These are phyloP conservation scores for Glossophaga mutica DNA, from an alignment of 2,797 vertebrate genomes.

Conservation along the genomic window DNA sequence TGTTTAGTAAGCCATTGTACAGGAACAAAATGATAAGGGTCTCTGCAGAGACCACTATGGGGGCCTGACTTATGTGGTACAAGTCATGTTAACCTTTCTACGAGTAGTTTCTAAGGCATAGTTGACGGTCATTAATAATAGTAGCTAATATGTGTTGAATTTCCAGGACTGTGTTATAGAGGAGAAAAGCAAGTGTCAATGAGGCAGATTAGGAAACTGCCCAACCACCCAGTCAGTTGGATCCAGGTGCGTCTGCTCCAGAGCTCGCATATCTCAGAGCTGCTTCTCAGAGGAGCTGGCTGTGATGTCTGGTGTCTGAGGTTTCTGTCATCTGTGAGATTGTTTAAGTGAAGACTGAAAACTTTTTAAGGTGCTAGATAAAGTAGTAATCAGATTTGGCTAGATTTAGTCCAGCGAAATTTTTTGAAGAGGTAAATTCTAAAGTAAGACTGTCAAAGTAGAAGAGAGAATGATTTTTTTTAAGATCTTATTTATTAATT, in stretches of 20 bases:
- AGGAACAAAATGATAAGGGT: background rate
- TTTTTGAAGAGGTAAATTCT: background rate
- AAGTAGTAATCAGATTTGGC: background rate
- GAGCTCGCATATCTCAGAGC: background rate
- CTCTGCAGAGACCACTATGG: background rate
- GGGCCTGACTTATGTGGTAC: background rate
- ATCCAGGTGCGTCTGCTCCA: background rate
- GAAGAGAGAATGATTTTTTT: background rate
- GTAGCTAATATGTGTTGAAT: background rate
- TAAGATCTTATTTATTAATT: background rate
- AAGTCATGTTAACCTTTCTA: background rate
- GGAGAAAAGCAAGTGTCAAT: background rate
- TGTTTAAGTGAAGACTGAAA: background rate
- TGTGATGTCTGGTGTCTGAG: accelerated
- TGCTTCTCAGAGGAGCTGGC: background rate
- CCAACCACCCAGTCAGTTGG: background rate
- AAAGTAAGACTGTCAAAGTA: background rate
- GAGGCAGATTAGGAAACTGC: background rate
- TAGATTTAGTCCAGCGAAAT: background rate
- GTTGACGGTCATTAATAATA: background rate
- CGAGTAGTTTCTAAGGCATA: background rate
- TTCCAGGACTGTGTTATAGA: background rate
- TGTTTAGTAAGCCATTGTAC: no score
- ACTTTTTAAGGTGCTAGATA: background rate
- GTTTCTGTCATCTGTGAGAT: background rate